Conservation (phyloP, 2,888 invertebrate species). For the Mythimna loreyi region DNA sequence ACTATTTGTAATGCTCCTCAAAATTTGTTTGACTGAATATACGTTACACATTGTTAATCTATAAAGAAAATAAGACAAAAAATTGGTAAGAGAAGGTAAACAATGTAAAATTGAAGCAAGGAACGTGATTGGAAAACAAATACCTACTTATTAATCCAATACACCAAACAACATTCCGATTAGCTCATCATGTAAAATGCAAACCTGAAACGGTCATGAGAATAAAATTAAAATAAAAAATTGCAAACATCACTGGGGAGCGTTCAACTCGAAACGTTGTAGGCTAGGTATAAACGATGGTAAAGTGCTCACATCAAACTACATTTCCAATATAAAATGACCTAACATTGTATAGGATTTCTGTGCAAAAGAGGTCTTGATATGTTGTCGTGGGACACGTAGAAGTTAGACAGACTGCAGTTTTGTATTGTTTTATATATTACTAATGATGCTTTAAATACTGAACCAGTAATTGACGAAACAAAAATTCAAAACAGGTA, state of each 20-base stretch:
- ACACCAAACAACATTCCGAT: slow-evolving; percentile 31
- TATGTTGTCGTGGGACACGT: slow-evolving; percentile 46
- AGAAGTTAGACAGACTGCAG: neutral
- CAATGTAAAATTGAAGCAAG: neutral
- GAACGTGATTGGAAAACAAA: neutral
- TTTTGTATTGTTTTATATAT: neutral
- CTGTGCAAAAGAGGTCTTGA: slow-evolving; percentile 4
- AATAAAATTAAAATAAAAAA: slow-evolving; percentile 57
- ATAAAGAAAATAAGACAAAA: too few relatives aligned
- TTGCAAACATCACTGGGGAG: slow-evolving; percentile 55
- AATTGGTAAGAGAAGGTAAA: neutral
- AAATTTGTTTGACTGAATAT: too few relatives aligned
- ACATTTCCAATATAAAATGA: slow-evolving; percentile 4
- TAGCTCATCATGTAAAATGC: slow-evolving; percentile 49
- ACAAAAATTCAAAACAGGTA: neutral
- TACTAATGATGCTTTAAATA: neutral
- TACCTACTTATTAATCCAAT: slow-evolving; percentile 19
- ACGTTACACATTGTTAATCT: too few relatives aligned
- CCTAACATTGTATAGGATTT: neutral
- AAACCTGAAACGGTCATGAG: slow-evolving; percentile 61
- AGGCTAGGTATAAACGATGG: slow-evolving; percentile 28
- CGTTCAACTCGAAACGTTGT: slow-evolving; percentile 68
- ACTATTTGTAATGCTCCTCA: neutral
- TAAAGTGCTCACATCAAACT: slow-evolving; percentile 6
- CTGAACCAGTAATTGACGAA: neutral